Evolutionary conservation across 2,888 invertebrate species (phyloP), one percentile per base, ranked within the genome.

Genomic region (Trimorus sp.): DNA sequence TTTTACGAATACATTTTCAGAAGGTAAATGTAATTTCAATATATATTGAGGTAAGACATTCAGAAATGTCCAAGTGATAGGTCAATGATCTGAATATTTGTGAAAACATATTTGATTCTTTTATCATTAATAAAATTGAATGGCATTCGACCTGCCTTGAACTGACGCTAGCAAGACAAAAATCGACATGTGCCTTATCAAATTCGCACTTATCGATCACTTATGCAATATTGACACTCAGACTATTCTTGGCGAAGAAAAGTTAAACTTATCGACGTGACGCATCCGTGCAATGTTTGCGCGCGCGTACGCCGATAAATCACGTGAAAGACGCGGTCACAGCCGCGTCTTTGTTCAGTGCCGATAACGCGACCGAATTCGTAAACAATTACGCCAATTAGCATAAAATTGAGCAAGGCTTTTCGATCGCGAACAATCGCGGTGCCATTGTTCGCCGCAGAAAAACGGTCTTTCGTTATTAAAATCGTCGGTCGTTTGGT

Each of bases 321-420:
- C n/a, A 14, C 51, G 14, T 14, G 14, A 51, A 51, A 51, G 14
- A 14, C 14, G 12, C 54, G 26, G 9, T 7, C 26, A 9, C 54
- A 7, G 9, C 37, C 12, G 15, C 6, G 40, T 12, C 26, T 58
- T 58, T 58, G 56, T 56, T 37, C 48, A 12, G 58, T 45, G 36
- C 38, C 48, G 38, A 45, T 58, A 36, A 62, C 42, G 62, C n/a
- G 59, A 62, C 62, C 11, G 15, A 26, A 62, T 62, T 54, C 53
- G 62, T 71, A 62, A 71, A 71, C 71, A 71, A 71, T 71, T 45
- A 62, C 62, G 37, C 62, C 54, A 71, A 71, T 71, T 71, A 71
- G 71, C 62, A 51, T 54, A 42, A 71, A 60, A 53, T 48, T 15
- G 56, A 56, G 14, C 68, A 49, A 12, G 12, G 45, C 45, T 45